Base-by-base conservation (phyloP, 92 coral and sea anemone species). In the Montipora capitata region DNA sequence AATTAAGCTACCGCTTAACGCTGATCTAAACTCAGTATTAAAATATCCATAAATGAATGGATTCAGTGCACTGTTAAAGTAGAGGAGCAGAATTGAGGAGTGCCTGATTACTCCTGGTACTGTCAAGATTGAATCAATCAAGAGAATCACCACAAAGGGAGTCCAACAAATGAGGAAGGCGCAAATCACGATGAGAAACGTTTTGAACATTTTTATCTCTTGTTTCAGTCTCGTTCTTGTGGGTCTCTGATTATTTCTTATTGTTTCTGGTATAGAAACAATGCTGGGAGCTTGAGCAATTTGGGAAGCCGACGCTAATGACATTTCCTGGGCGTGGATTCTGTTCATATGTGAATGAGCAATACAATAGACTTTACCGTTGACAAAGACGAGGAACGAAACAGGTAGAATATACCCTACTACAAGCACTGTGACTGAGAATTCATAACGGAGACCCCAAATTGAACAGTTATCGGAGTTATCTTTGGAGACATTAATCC, bases 11-110 rank as follows among this genome's bases (percentile, higher is more conserved):
- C 51, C 84, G 2, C 62, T 10, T 35, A 95, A 58, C 41, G 96
- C 92, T 39, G 84, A 75, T 17, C 96, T 88, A 41, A 95, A 87
- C 16, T 95, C 98, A 70, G 77, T 52, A 76, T 91, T 93, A 49
- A 87, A 93, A 8, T 90, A 61, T 9, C 91, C 89, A 52, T 95
- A 95, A 40, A 93, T 82, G 27, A 95, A 84, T 4, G 94, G 94
- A 80, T 95, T 95, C 18, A 93, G 80, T 1, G 96, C 93, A 38
- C 98, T 95, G 83, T 95, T 95, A n/a, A 89, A 78, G 79, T 95
- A 95, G 0, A 92, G 86, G 51, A 95, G 74, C 8, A 85, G 75
- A 8, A 93, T 92, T 14, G 94, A 68, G 0, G 91, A 65, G 65
- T 95, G 84, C 9, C 89, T 68, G 64, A 59, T 16, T 48, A 81